These are phyloP conservation scores for Diploscapter pachys DNA, from an alignment of 1,140 invertebrate species.

Conservation along the genomic window DNA sequence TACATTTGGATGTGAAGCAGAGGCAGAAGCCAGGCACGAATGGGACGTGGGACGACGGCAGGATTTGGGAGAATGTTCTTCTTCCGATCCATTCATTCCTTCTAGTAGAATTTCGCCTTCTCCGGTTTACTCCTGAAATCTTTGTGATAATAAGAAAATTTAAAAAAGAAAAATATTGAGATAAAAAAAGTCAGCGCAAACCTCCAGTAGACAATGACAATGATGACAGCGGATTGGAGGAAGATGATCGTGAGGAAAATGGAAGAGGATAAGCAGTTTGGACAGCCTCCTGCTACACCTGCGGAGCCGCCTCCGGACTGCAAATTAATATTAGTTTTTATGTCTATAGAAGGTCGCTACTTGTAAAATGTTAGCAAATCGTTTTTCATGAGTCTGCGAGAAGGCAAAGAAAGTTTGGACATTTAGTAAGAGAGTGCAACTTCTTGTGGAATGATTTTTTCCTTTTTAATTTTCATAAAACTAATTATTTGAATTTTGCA, in stretches of 20 bases:
- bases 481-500: neutral
- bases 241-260: slow-evolving; percentile 48
- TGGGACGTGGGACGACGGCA: no score
- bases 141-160: slow-evolving; percentile 14
- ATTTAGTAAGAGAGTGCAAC: neutral
- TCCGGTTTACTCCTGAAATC: slow-evolving; percentile 54
- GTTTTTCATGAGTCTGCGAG: no score
- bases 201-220: slow-evolving; percentile 52
- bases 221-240: slow-evolving; percentile 45
- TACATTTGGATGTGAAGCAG: no score
- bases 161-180: slow-evolving; percentile 16
- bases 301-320: no score
- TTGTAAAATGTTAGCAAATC: slow-evolving; percentile 8
- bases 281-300: slow-evolving; percentile 23
- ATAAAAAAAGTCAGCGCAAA: slow-evolving; percentile 32
- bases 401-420: no score
- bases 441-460: neutral
- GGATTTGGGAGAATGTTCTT: neutral
- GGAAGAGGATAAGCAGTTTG: slow-evolving; percentile 45
- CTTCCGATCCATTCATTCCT: neutral
- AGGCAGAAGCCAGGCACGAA: no score
- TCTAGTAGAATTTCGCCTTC: slow-evolving; percentile 58
- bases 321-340: slow-evolving; percentile 5
- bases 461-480: slow-evolving; percentile 2
- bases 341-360: neutral